These are phyloP conservation scores for Xanthorhoe designata DNA, from an alignment of 2,888 invertebrate species.

Conservation along the genomic window DNA sequence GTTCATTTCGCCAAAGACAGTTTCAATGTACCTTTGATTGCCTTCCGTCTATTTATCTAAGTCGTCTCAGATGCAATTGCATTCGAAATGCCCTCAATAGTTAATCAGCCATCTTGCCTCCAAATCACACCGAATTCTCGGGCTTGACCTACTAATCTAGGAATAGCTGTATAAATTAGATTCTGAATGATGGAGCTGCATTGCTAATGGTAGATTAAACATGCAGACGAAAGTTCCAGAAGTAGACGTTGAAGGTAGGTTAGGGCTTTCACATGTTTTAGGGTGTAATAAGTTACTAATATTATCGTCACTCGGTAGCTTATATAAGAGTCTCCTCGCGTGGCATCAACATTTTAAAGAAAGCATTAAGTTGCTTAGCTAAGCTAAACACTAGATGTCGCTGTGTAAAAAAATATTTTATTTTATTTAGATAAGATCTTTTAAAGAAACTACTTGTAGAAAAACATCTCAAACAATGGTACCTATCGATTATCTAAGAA, in stretches of 20 bases:
- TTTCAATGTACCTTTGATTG: not conserved
- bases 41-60: not conserved
- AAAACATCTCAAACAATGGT: no score
- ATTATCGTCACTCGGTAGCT: no score
- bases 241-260: not conserved
- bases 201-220: not conserved
- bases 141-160: constrained; percentile 12
- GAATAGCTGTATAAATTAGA: constrained; percentile 12
- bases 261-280: not conserved
- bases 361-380: no score
- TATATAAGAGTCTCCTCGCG: no score
- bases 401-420: no score
- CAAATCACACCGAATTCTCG: constrained; percentile 11
- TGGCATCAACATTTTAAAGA: no score
- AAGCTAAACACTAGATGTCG: no score
- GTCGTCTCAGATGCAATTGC: not conserved
- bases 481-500: no score
- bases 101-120: not conserved
- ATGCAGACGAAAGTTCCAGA: not conserved
- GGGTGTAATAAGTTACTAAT: no score
- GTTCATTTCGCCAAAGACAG: no score
- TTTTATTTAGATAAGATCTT: no score
- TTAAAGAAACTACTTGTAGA: no score
- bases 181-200: not conserved
- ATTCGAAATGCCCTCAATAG: constrained; percentile 8